Conservation (phyloP, 2,113 vertebrate species). For the Xenus cinereus region DNA sequence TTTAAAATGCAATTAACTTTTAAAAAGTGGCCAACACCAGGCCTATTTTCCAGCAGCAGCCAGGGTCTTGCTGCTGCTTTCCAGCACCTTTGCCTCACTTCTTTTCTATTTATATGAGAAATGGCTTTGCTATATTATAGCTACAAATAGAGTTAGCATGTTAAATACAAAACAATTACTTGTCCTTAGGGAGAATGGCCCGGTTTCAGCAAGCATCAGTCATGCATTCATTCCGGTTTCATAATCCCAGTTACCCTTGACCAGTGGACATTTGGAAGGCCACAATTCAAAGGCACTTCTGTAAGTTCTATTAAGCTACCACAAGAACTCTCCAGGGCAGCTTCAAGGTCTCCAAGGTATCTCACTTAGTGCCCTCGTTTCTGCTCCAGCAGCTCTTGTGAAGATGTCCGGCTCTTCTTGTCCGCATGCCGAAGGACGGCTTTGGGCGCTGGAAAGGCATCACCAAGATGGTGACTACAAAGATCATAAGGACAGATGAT, state of each 20-base stretch:
- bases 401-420: background rate
- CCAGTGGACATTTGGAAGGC: background rate
- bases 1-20: conserved; percentile 32
- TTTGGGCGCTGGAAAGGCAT: background rate
- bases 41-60: background rate
- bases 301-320: background rate
- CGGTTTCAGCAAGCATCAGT: background rate
- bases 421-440: background rate
- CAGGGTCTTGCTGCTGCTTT: background rate
- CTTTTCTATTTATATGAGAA: background rate
- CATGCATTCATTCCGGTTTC: background rate
- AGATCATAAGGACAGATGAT: background rate
- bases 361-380: rapidly evolving
- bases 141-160: background rate
- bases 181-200: background rate
- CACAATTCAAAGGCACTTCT: background rate
- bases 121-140: background rate
- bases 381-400: background rate
- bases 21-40: background rate
- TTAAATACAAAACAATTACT: background rate
- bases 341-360: background rate
- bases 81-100: background rate
- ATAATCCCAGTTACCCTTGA: background rate
- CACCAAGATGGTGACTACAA: background rate
- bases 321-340: background rate